Evolutionary conservation across 2,113 vertebrate species (phyloP).

Genomic region (Octodon degus): DNA sequence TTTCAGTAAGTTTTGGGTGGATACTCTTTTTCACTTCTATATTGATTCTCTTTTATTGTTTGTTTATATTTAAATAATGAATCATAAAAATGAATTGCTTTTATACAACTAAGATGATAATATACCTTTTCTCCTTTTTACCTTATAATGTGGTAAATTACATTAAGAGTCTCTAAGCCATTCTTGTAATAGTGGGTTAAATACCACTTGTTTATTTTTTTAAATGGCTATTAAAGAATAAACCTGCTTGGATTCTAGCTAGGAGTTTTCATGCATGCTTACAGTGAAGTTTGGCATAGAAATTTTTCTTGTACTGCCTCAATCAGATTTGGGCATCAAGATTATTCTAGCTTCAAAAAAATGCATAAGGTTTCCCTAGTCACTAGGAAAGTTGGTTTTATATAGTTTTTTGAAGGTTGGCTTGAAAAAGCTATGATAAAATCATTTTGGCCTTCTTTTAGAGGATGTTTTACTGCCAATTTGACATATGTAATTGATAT

Average conservation of each 20-base stretch:
- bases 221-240: constrained; percentile 15
- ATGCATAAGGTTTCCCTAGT: neutral
- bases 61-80: constrained; percentile 48
- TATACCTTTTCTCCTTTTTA: constrained; percentile 30
- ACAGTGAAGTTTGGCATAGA: constrained; percentile 9
- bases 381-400: constrained; percentile 27
- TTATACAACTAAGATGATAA: constrained; percentile 9
- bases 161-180: constrained; percentile 21
- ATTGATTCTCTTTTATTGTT: constrained; percentile 34
- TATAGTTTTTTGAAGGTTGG: constrained; percentile 27
- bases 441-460: constrained; percentile 26
- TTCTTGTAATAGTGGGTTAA: constrained; percentile 45
- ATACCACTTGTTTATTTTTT: neutral
- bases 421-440: neutral
- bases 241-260: constrained; percentile 35
- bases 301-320: neutral
- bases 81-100: neutral
- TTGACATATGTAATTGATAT: constrained; percentile 36
- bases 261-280: constrained; percentile 41
- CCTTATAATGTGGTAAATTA: constrained; percentile 56
- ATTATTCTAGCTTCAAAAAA: constrained; percentile 50
- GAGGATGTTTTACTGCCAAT: neutral
- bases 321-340: neutral
- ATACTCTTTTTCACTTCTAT: constrained; percentile 19
- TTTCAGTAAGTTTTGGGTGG: neutral